Evolutionary conservation across 1,140 invertebrate genomes (phyloP).

Genomic region (Hydropsyche tenuis): DNA sequence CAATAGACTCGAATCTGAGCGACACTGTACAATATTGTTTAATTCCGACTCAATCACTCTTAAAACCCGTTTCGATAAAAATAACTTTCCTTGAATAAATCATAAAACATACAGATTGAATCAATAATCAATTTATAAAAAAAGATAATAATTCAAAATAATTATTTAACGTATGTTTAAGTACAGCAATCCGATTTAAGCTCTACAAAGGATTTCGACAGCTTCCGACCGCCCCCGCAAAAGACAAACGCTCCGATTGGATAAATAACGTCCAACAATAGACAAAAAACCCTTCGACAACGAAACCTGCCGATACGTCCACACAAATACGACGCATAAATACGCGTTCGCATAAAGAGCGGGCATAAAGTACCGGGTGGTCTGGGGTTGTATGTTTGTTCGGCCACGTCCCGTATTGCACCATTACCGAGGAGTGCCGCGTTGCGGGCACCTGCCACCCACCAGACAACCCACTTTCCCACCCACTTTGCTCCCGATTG

Average conservation of each 20-base stretch:
- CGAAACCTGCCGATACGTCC: too few relatives aligned
- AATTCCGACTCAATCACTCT: neutral
- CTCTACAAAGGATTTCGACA: too few relatives aligned
- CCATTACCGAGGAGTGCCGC: conserved; percentile 41
- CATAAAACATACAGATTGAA: too few relatives aligned
- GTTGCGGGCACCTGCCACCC: conserved; percentile 33
- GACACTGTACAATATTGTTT: neutral
- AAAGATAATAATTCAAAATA: too few relatives aligned
- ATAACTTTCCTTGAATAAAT: conserved; percentile 7
- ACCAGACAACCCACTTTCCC: neutral
- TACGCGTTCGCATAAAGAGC: neutral
- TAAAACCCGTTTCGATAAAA: neutral
- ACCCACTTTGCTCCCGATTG: neutral
- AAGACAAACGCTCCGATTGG: too few relatives aligned
- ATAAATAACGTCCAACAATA: too few relatives aligned
- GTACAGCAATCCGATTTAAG: too few relatives aligned
- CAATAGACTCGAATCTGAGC: neutral
- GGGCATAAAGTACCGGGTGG: conserved; percentile 7
- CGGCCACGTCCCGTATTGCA: conserved; percentile 43
- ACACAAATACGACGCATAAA: too few relatives aligned
- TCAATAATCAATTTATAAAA: too few relatives aligned
- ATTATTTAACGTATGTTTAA: too few relatives aligned
- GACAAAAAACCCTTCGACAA: too few relatives aligned
- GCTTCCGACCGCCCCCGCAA: too few relatives aligned
- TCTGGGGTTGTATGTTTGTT: conserved; percentile 10